A percentile compares a stretch with the other conserved stretches of the same genome.
These are phyloP conservation scores for Pipra filicauda DNA, from an alignment of 2,113 vertebrate species.

Conservation along the genomic window DNA sequence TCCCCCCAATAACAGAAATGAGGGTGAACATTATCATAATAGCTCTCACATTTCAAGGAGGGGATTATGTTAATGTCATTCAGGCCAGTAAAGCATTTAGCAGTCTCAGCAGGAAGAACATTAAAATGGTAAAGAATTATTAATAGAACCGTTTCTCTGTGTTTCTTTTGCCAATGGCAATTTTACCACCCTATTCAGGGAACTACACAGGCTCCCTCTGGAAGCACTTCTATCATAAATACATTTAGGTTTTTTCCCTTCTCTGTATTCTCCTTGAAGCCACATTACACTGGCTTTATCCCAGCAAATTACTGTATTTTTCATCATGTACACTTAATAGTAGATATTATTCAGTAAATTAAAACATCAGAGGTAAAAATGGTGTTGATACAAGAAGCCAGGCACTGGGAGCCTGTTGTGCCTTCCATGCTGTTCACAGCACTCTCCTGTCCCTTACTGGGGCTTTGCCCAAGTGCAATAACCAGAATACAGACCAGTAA, in stretches of 20 bases:
- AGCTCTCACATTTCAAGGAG: background rate
- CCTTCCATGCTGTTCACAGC: background rate
- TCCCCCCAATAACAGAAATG: background rate
- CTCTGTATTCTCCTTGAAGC: background rate
- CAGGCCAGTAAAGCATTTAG: slow-evolving; percentile 12
- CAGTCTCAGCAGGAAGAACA: slow-evolving; percentile 14
- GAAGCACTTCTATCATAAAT: background rate
- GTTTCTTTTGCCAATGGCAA: background rate
- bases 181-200: background rate
- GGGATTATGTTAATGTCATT: background rate
- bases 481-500: background rate
- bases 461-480: background rate
- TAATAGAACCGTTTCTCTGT: background rate
- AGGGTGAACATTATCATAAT: background rate
- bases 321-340: background rate
- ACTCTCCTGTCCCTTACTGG: background rate
- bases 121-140: slow-evolving; percentile 9
- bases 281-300: background rate
- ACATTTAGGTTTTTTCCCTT: background rate
- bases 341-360: background rate
- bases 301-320: background rate
- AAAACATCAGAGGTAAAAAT: background rate
- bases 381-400: background rate
- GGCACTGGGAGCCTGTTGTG: background rate
- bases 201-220: background rate